Percentiles rank a stretch among this genome's conserved stretches.
Conservation (phyloP, 2,113 vertebrate genomes). For the Chaetodon auriga region DNA sequence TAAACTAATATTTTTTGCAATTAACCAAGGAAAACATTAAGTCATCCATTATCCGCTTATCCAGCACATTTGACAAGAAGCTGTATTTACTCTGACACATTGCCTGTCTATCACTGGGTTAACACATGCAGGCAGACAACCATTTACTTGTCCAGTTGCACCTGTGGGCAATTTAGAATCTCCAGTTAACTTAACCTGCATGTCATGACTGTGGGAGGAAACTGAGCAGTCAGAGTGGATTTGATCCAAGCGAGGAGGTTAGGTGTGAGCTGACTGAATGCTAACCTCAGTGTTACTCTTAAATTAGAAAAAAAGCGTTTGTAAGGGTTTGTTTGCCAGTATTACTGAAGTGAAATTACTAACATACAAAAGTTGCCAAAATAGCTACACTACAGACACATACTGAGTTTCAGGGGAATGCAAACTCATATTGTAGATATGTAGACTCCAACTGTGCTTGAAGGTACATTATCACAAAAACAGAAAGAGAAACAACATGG, state of each 20-base stretch:
- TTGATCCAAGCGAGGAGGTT: not conserved
- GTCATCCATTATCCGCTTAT: not conserved
- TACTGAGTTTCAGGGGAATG: not conserved
- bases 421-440: constrained; percentile 11
- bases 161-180: not conserved
- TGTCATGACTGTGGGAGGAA: too few relatives aligned
- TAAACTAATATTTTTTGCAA: not conserved
- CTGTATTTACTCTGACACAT: too few relatives aligned
- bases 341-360: not conserved
- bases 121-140: not conserved
- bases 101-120: too few relatives aligned
- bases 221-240: not conserved
- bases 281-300: not conserved
- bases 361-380: not conserved
- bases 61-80: not conserved
- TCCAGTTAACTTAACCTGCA: not conserved
- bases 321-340: not conserved
- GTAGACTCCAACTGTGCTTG: constrained; percentile 19
- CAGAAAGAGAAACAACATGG: constrained; percentile 43
- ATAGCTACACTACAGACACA: not conserved
- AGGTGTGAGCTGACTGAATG: not conserved
- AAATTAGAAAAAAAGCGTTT: not conserved
- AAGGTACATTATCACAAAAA: constrained; percentile 22
- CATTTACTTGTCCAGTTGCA: not conserved
- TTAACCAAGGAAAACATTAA: not conserved